Evolutionary conservation across 37 sponge, comb jelly and placozoan genomes (phyloP).

Genomic region (Mnemiopsis leidyi): DNA sequence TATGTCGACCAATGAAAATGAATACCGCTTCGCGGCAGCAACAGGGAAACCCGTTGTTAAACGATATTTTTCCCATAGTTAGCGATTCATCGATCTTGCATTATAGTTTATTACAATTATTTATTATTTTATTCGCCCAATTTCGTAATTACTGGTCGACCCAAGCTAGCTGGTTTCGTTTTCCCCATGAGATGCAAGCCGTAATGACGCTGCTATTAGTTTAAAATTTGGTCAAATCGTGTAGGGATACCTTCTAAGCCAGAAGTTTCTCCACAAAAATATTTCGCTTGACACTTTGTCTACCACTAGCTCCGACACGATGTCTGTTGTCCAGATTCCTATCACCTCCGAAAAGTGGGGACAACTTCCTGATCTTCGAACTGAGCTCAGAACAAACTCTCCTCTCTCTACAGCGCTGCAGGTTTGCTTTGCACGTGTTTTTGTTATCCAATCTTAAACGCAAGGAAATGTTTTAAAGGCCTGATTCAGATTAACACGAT

Average conservation of each 20-base stretch:
- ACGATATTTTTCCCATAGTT: background rate
- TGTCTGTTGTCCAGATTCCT: conserved; percentile 29
- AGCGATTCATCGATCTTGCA: background rate
- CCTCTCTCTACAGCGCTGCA: background rate
- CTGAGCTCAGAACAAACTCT: background rate
- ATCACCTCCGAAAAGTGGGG: background rate
- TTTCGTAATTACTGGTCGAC: background rate
- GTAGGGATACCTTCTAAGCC: too few species aligned
- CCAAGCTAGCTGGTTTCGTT: background rate
- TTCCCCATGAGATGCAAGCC: background rate
- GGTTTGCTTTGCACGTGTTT: background rate
- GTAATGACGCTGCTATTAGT: background rate
- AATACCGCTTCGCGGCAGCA: background rate
- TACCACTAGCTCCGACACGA: too few species aligned
- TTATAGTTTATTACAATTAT: background rate
- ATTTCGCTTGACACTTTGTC: too few species aligned
- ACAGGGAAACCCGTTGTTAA: background rate
- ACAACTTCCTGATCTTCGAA: background rate
- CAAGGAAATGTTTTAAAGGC: background rate
- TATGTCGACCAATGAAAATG: background rate
- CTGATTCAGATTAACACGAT: too few species aligned
- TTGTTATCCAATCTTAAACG: background rate
- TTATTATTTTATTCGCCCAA: background rate
- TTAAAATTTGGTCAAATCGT: background rate
- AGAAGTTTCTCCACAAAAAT: too few species aligned